phyloP scores from a whole-genome alignment of 2,113 vertebrate genomes.

The Edolisoma coerulescens region DNA sequence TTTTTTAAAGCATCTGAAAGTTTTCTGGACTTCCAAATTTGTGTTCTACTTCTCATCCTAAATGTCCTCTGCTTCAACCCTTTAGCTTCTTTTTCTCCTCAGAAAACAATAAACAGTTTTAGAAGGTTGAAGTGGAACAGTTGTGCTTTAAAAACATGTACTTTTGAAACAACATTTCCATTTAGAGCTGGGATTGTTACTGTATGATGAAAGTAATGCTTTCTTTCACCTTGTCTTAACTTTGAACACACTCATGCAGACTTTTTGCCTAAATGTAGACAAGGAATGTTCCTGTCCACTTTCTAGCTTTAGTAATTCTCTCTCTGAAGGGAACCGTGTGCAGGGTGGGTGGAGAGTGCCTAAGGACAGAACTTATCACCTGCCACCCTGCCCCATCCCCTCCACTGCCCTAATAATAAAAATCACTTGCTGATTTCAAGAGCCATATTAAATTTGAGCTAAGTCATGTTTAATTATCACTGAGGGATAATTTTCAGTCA shows the following conservation, averaged over 20 bases:
- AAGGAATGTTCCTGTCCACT: not conserved
- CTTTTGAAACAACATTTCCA: not conserved
- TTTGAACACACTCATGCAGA: not conserved
- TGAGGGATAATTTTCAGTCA: not conserved
- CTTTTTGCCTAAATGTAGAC: not conserved
- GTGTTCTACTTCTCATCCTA: not conserved
- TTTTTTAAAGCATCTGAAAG: not conserved
- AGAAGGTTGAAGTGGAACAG: not conserved
- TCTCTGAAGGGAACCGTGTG: not conserved
- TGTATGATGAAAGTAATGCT: not conserved
- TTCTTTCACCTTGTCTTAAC: not conserved
- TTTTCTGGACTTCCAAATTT: not conserved
- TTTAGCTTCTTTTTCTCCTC: not conserved
- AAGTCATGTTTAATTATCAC: not conserved
- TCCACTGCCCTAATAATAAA: not conserved
- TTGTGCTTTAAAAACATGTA: not conserved
- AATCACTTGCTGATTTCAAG: not conserved
- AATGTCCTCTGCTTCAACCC: not conserved
- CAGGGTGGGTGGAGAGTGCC: accelerated
- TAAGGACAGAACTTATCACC: not conserved
- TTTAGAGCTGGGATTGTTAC: not conserved
- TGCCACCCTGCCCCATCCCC: not conserved
- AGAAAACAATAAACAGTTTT: not conserved
- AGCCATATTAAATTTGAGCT: not conserved
- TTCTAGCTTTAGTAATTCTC: not conserved